Evolutionary conservation across 1,140 invertebrate species (phyloP), one percentile per base, ranked within the genome.

Genomic region (Potamilus streckersoni): DNA sequence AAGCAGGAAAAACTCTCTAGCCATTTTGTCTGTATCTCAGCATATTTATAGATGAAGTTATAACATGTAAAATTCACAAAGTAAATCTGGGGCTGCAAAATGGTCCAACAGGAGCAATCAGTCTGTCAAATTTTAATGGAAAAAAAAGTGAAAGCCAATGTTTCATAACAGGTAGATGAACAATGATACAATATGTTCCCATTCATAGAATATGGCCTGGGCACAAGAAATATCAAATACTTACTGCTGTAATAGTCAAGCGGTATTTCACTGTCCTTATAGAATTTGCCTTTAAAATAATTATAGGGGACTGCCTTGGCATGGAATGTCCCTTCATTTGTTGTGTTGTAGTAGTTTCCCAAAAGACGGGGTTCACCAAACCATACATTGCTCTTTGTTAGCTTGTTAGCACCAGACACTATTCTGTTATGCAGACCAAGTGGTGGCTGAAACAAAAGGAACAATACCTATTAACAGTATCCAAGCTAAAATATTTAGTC

Each of bases 381-480:
- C 75, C 74, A 81, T 2, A 88, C 83, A 62, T 87, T 86, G 76
- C 86, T 87, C 70, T 82, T 82, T 2, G 85, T 87, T 27, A 82
- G 63, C 19, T 82, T 59, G 69, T 87, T 84, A 20, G 86, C 85
- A 16, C 87, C 87, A 58, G 85, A 86, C 58, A 86, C 76, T 20
- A 88, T 86, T 15, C 56, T 77, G 64, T 87, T 85, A 69, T 84
- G 82, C 27, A 85, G 69, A 23, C 84, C 83, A 31, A 74, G 55
- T 11, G 84, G 74, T 67, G 82, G 84, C 85, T 87, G 72, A 15
- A 79, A 73, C 62, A 14, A 67, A 66, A 59, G 73, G 14, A 38
- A 56, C 55, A 76, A 59, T 57, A 66, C 70, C 23, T 55, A 71
- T n/a, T 16, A 27, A 23, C 20, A 20, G 20, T 71, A 27, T 60